These are phyloP conservation scores for Petrophora chlorosata DNA, from an alignment of 2,888 invertebrate genomes.

Conservation along the genomic window DNA sequence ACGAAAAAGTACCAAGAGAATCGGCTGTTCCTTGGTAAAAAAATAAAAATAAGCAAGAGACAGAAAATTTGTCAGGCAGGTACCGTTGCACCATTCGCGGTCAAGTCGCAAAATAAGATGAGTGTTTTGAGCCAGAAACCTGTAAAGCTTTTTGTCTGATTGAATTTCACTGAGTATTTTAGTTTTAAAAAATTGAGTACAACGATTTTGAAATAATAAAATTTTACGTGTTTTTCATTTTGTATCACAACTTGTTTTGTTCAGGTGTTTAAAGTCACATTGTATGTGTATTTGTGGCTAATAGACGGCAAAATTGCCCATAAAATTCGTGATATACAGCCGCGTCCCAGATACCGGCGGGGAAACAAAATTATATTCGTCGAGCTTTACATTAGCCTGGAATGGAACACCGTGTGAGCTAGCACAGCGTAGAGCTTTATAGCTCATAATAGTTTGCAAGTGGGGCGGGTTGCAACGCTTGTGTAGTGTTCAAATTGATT, in stretches of 20 bases:
- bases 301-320: constrained; percentile 33
- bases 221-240: neutral
- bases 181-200: constrained; percentile 6
- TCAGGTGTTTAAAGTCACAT: constrained; percentile 24
- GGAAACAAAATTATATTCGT: constrained; percentile 58
- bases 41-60: constrained; percentile 19
- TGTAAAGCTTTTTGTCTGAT: constrained; percentile 32
- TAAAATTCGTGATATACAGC: constrained; percentile 57
- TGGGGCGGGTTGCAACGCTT: constrained; percentile 66
- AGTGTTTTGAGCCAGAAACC: constrained; percentile 38
- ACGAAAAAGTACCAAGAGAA: constrained; percentile 20
- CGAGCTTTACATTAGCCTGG: constrained; percentile 54
- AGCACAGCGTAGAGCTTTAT: constrained; percentile 64
- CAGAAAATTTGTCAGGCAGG: constrained; percentile 39
- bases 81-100: constrained; percentile 54
- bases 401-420: constrained; percentile 61
- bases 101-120: constrained; percentile 48
- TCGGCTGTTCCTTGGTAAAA: constrained; percentile 18
- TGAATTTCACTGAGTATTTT: constrained; percentile 31
- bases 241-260: neutral
- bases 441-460: constrained; percentile 67
- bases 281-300: constrained; percentile 29
- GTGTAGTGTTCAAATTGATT: constrained; percentile 71
- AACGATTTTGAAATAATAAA: constrained; percentile 1
- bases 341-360: constrained; percentile 51